Percentiles rank a stretch among this genome's conserved stretches.
Conservation (phyloP, 1,140 invertebrate genomes). For the Drosophila orosa region DNA sequence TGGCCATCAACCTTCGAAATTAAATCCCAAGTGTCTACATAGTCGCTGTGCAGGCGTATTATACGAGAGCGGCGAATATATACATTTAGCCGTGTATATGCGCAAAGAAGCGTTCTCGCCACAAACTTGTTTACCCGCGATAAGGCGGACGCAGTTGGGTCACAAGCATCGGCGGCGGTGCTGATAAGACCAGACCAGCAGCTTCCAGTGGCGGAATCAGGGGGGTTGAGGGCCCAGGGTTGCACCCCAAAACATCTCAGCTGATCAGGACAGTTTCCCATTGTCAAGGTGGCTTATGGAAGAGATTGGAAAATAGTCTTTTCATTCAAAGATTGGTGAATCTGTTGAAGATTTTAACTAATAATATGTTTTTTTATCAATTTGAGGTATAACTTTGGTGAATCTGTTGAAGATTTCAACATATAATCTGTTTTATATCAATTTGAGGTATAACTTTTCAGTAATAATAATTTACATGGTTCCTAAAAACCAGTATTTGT, state of each 20-base stretch:
- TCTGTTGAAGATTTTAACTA: neutral
- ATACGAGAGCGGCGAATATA: slow-evolving; percentile 3
- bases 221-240: too few relatives aligned
- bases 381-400: too few relatives aligned
- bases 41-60: slow-evolving; percentile 9
- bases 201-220: slow-evolving; percentile 1
- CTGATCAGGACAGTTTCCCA: slow-evolving; percentile 3
- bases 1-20: slow-evolving; percentile 18
- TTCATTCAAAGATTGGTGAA: neutral
- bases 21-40: slow-evolving; percentile 2
- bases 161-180: slow-evolving; percentile 30
- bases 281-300: too few relatives aligned
- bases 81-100: slow-evolving; percentile 21
- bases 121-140: slow-evolving; percentile 63
- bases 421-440: too few relatives aligned
- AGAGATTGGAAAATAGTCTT: too few relatives aligned
- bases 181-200: slow-evolving; percentile 31
- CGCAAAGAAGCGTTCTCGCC: slow-evolving; percentile 26
- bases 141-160: slow-evolving; percentile 53
- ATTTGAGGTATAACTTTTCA: too few relatives aligned
- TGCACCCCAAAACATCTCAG: neutral
- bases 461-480: too few relatives aligned
- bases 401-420: neutral
- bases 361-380: too few relatives aligned
- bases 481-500: too few relatives aligned